These are phyloP conservation scores for Turritopsis rubra DNA, from an alignment of 30 jellyfish, hydroid and myxozoan species.

Conservation along the genomic window DNA sequence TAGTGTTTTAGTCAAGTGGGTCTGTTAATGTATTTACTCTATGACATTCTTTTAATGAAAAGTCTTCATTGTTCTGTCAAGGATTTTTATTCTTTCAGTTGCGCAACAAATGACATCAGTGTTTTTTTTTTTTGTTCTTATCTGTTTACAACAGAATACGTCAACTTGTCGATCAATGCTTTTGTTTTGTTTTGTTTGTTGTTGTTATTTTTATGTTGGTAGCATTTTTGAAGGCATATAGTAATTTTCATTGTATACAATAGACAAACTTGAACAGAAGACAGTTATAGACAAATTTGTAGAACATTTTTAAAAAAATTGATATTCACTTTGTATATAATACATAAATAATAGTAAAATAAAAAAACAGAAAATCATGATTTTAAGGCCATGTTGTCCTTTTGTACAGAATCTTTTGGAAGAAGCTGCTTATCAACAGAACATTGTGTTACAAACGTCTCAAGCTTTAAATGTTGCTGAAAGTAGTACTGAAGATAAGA, in stretches of 20 bases:
- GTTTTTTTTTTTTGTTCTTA: not conserved
- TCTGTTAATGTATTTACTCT: not conserved
- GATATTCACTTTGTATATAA: too few relatives aligned
- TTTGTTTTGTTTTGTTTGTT: not conserved
- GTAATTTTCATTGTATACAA: not conserved
- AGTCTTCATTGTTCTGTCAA: not conserved
- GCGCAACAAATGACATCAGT: not conserved
- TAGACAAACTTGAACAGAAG: not conserved
- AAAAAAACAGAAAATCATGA: not conserved
- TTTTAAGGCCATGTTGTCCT: not conserved
- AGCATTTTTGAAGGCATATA: not conserved
- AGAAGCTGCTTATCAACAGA: slow-evolving; percentile 96
- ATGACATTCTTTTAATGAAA: not conserved
- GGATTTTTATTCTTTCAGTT: not conserved
- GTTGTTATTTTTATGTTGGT: not conserved
- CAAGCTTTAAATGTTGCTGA: slow-evolving; percentile 86
- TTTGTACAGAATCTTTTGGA: slow-evolving; percentile 60
- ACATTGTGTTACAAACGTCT: slow-evolving; percentile 86
- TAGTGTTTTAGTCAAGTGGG: not conserved
- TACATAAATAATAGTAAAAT: not conserved
- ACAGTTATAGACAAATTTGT: not conserved
- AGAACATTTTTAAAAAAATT: not conserved
- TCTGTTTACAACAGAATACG: not conserved
- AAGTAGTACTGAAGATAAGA: slow-evolving; percentile 57
- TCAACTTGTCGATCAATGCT: not conserved